Evolutionary conservation across 1,140 invertebrate species (phyloP), one percentile per base, ranked within the genome.

Genomic region (Armadillidium nasatum): DNA sequence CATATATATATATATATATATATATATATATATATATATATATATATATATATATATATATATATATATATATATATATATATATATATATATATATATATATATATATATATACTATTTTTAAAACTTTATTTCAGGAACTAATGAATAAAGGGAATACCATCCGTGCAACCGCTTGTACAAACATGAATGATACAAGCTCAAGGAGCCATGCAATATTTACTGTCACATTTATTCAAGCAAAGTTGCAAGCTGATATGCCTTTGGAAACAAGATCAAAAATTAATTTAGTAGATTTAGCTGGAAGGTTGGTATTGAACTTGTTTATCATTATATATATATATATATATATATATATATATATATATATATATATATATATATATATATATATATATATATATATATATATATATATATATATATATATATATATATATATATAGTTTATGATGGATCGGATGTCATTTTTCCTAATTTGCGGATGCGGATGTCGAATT

Each of bases 121-220:
- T 33, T 33, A 33, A 33, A 33, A 33, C 33, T 45, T n/a, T n/a
- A n/a, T n/a, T 70, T 19, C 71, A 81, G 78, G 74, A 81, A 50
- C 70, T 76, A 74, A 76, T 80, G 67, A 68, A 45, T 54, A 72
- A 71, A 19, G 76, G 71, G n/a, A 69, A 77, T 22, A 80, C 74
- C 21, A 74, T 74, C 46, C 72, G 79, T 11, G 78, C 80, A 46
- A 81, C 80, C 60, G 80, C 89, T n/a, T 85, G 88, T 6, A 90
- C 89, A 44, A 88, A 89, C 78, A 90, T 90, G 88, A 90, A 90
- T 76, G 88, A 89, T 80, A 88, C 87, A 73, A 88, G 87, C 78
- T 81, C 79, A 67, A 79, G 96, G 82, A 96, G 94, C 86, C 96
- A 99, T 87, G 95, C 95, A 54, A 97, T 99, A 82, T 98, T 98